Evolutionary conservation across 1,140 invertebrate species (phyloP).

Genomic region (Hylaeus volcanicus): DNA sequence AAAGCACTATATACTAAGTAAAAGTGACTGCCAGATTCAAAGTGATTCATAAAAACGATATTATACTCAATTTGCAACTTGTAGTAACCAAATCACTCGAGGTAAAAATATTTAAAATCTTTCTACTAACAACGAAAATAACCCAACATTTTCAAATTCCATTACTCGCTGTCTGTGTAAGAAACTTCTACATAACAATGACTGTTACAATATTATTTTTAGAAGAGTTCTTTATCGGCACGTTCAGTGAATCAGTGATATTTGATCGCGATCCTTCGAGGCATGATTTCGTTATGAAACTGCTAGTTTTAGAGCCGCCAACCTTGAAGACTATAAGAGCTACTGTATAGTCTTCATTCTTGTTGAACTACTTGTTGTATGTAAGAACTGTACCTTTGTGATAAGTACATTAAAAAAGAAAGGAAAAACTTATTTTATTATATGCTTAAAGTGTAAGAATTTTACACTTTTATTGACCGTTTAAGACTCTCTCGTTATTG

Average conservation of each 20-base stretch:
- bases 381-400: no score
- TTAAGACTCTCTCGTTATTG: no score
- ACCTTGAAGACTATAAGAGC: no score
- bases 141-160: background rate
- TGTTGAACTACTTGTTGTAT: no score
- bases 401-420: no score
- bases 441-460: no score
- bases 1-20: background rate
- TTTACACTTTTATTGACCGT: no score
- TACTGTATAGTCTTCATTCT: no score
- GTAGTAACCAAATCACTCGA: background rate
- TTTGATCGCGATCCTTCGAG: background rate
- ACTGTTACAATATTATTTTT: background rate
- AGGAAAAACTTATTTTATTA: no score
- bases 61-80: background rate
- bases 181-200: background rate
- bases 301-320: background rate
- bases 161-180: background rate
- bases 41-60: background rate
- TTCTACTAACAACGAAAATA: background rate
- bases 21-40: background rate
- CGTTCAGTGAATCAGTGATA: background rate
- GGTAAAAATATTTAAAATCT: background rate
- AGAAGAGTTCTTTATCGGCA: background rate
- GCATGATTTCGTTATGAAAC: background rate